Conservation (phyloP, 2,113 vertebrate species). For the Carettochelys insculpta region DNA sequence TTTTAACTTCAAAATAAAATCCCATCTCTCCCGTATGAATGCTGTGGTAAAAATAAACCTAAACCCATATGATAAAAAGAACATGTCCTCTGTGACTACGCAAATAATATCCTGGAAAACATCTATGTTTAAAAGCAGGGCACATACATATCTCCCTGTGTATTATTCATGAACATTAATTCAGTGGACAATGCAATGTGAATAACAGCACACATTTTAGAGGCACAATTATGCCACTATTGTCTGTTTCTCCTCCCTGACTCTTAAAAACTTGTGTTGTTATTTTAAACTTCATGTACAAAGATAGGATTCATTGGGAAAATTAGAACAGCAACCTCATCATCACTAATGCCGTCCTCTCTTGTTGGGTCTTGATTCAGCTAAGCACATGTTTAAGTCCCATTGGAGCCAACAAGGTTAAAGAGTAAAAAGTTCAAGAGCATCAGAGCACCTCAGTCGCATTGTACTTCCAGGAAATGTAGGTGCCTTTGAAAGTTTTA, state of each 20-base stretch:
- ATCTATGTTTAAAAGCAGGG: constrained; percentile 54
- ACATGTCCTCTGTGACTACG: constrained; percentile 38
- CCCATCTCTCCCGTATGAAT: neutral
- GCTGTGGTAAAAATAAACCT: neutral
- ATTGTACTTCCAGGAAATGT: neutral
- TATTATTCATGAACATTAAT: constrained; percentile 63
- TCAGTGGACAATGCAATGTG: constrained; percentile 53
- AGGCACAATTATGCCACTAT: constrained; percentile 48
- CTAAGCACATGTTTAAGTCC: neutral
- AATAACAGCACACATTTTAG: constrained; percentile 41
- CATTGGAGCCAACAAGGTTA: neutral
- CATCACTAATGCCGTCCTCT: neutral
- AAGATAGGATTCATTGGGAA: neutral
- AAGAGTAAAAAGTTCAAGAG: neutral
- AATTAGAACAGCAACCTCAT: neutral
- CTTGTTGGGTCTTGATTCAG: neutral
- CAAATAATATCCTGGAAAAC: constrained; percentile 38
- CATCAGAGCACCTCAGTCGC: neutral
- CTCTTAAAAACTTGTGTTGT: neutral
- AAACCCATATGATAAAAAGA: constrained; percentile 10
- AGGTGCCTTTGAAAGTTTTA: neutral
- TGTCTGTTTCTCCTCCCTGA: neutral
- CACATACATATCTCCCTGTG: constrained; percentile 30
- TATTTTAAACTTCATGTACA: neutral
- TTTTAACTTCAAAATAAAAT: constrained; percentile 38